A percentile compares a stretch with the other conserved stretches of the same genome.
Evolutionary conservation across 2,113 vertebrate genomes (phyloP).

Genomic region (Rhombomys opimus): DNA sequence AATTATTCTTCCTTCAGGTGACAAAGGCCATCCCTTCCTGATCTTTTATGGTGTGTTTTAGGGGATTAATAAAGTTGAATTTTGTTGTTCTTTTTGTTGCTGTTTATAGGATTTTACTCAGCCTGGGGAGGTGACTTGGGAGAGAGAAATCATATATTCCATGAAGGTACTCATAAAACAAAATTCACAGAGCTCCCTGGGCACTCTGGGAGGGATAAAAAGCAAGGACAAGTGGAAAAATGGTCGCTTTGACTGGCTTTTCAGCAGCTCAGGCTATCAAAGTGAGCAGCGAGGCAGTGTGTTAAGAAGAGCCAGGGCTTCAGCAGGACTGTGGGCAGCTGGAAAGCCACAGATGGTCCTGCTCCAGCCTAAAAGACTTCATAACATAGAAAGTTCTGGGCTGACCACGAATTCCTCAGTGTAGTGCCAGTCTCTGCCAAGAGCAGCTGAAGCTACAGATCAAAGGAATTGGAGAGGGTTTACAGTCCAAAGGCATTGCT

Average conservation of each 20-base stretch:
- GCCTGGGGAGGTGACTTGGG: neutral
- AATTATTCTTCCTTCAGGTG: slow-evolving; percentile 29
- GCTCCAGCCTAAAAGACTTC: slow-evolving; percentile 36
- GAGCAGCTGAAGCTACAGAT: slow-evolving; percentile 63
- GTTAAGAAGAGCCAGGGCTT: neutral
- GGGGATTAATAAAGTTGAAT: slow-evolving; percentile 48
- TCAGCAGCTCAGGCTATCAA: neutral
- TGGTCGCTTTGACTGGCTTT: neutral
- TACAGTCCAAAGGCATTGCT: neutral
- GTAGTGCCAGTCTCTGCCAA: slow-evolving; percentile 30
- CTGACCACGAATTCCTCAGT: slow-evolving; percentile 42
- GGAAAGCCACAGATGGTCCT: neutral
- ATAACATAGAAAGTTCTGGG: slow-evolving; percentile 47
- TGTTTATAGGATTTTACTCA: slow-evolving; percentile 12
- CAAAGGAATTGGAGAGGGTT: slow-evolving; percentile 11
- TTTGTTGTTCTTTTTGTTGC: slow-evolving; percentile 17
- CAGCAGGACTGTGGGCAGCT: neutral
- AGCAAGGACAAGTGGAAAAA: neutral
- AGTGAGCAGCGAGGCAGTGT: no score
- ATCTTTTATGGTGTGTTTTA: slow-evolving; percentile 31
- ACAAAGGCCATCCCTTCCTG: slow-evolving; percentile 23
- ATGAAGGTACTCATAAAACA: slow-evolving; percentile 37
- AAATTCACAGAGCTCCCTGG: slow-evolving; percentile 24
- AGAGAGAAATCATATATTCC: slow-evolving; percentile 41
- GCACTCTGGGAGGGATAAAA: neutral